Conservation (phyloP, 2,797 vertebrate genomes). For the Lepidocolaptes lacrymiger region DNA sequence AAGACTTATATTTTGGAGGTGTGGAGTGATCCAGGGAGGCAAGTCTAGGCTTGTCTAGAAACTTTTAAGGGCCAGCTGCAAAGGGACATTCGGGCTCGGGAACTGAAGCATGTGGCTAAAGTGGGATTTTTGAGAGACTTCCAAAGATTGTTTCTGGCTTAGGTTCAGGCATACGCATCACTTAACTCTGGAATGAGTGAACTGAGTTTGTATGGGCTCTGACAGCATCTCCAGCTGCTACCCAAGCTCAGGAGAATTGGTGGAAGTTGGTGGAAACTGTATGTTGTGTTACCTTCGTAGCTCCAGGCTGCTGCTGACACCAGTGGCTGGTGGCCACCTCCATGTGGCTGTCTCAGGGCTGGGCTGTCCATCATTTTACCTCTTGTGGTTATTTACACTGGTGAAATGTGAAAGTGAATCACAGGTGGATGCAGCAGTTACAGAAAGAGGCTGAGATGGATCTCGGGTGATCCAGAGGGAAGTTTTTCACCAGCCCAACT, state of each 20-base stretch:
- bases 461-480: not conserved
- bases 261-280: not conserved
- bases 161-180: not conserved
- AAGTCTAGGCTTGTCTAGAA: not conserved
- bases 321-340: not conserved
- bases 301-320: not conserved
- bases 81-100: not conserved
- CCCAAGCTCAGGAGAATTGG: not conserved
- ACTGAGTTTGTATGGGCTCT: not conserved
- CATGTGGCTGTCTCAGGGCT: not conserved
- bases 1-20: constrained; percentile 7
- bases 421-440: not conserved
- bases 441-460: not conserved
- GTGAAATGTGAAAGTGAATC: not conserved
- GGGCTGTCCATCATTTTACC: not conserved
- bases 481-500: not conserved
- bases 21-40: not conserved
- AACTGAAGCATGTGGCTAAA: not conserved
- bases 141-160: not conserved
- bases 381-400: not conserved
- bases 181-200: not conserved
- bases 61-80: not conserved
- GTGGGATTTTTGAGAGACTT: not conserved
- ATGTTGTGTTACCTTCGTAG: not conserved
- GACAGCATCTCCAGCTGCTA: not conserved